Evolutionary conservation across 1,140 invertebrate genomes (phyloP), one percentile per base, ranked within the genome.

Genomic region (Euwallacea fornicatus): DNA sequence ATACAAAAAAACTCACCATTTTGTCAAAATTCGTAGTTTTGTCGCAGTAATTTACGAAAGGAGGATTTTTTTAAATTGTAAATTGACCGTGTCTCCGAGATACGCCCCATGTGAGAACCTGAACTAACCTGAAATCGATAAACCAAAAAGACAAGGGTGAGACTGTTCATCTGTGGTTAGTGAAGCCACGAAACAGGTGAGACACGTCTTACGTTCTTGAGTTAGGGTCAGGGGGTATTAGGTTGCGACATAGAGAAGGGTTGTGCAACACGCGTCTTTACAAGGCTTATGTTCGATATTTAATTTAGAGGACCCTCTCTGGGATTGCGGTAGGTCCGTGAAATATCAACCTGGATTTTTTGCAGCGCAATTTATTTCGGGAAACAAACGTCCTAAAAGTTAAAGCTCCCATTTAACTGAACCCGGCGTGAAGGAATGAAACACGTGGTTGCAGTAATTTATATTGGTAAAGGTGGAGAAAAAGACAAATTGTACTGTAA

Each of bases 401-500:
- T 33, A 33, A 33, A 33, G 21, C 21, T 4, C 21, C 43, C 42
- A 56, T 66, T 68, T 68, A 60, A 47, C 15, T 59, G 56, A 60
- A 33, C 33, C 21, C 21, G 66, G 66, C 66, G 60, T 44, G 60
- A 60, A 46, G 66, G 46, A 59, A 59, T 68, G 55, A 50, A 60
- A 68, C 66, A 68, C 66, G 66, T 68, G 66, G 66, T 68, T 16
- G 56, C 11, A 7, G 55, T 60, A 68, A 68, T 68, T 68, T 68
- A 68, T 68, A 68, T 68, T 59, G 66, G 42, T 50, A 50, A 60
- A 68, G 56, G 55, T 68, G 21, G 16, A 21, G 66, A 68, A 68
- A 68, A 55, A 68, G 66, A 68, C 66, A 68, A 68, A 68, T 68
- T 60, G 43, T 50, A 59, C 56, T n/a, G 56, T 68, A 58, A 68